Evolutionary conservation across 2,113 vertebrate genomes (phyloP), one percentile per base, ranked within the genome.

Genomic region (Siphamia tubifer): DNA sequence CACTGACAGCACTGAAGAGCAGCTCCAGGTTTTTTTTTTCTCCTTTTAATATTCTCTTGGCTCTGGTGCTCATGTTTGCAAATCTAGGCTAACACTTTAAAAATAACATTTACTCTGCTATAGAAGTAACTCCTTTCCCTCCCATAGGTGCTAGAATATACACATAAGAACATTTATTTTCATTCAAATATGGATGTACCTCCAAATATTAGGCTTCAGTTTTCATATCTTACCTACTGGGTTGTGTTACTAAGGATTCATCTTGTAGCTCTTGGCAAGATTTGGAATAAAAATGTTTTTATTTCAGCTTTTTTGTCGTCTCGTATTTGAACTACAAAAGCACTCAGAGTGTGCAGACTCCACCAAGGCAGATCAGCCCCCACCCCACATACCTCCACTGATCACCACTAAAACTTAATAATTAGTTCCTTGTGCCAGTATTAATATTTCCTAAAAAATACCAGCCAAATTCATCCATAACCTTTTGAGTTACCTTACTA

Each of bases 41-140:
- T 30, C 25, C 63, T 68, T 82, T 77, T 79, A 62, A 80, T 75
- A 62, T 69, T 80, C 73, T 71, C 67, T 64, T 82, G 75, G 78
- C 81, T 62, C 54, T 30, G 39, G 30, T 24, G 55, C 65, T 51
- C 24, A 3, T 48, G 54, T 77, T 77, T 51, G 17, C 6, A 76
- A 75, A 87, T 79, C 61, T 58, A 64, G 67, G 53, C 48, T 71
- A 61, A 52, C 52, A 60, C 71, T 62, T 67, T 67, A 75, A 66
- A 77, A 79, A 74, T 47, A 77, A 53, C 53, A 58, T 63, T 60
- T 53, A 68, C 68, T 61, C 63, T 38, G 55, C 31, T 21, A 30
- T 30, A 40, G 25, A 73, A 34, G 55, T 32, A 21, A 49, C 57
- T 56, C 9, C 43, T 62, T 72, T 79, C 38, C 20, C 52, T 81